A percentile compares a stretch with the other conserved stretches of the same genome.
Evolutionary conservation across 1,140 invertebrate species (phyloP).

Genomic region (Whitmania pigra): DNA sequence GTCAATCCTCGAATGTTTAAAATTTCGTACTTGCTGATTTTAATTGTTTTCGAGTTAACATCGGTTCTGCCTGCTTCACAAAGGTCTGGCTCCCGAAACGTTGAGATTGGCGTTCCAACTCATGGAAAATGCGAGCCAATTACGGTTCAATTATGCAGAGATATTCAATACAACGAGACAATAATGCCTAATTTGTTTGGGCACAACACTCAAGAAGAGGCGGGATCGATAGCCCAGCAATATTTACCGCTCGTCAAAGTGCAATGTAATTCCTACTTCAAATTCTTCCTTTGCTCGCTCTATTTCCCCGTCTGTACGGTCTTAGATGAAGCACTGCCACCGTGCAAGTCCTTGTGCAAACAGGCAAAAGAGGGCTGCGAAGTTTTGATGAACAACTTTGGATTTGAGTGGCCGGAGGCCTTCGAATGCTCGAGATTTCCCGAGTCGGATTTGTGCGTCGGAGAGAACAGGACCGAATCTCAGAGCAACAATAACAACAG

Average conservation of each 20-base stretch:
- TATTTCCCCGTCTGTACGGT: conserved; percentile 9
- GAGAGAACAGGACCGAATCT: conserved; percentile 3
- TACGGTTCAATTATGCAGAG: neutral
- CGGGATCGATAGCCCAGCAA: neutral
- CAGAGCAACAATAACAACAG: neutral
- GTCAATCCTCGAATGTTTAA: too few species aligned
- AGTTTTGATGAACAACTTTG: neutral
- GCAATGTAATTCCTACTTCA: neutral
- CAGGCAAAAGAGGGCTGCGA: conserved; percentile 53
- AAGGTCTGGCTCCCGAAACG: too few species aligned
- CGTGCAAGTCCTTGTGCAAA: conserved; percentile 56
- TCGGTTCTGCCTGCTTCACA: too few species aligned
- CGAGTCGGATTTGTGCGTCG: conserved; percentile 5
- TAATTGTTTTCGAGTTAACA: too few species aligned
- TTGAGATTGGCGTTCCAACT: neutral
- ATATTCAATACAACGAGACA: conserved; percentile 9
- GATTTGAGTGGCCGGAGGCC: neutral
- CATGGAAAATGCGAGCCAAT: conserved; percentile 10
- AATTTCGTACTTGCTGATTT: too few species aligned
- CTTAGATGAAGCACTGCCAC: conserved; percentile 17
- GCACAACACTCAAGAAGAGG: neutral
- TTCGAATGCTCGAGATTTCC: conserved; percentile 4
- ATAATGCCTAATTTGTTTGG: conserved; percentile 3
- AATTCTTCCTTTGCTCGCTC: conserved; percentile 7
- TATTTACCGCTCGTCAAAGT: neutral